Evolutionary conservation across 2,888 invertebrate genomes (phyloP), one percentile per base, ranked within the genome.

Genomic region (Gonocerus acuteangulatus): DNA sequence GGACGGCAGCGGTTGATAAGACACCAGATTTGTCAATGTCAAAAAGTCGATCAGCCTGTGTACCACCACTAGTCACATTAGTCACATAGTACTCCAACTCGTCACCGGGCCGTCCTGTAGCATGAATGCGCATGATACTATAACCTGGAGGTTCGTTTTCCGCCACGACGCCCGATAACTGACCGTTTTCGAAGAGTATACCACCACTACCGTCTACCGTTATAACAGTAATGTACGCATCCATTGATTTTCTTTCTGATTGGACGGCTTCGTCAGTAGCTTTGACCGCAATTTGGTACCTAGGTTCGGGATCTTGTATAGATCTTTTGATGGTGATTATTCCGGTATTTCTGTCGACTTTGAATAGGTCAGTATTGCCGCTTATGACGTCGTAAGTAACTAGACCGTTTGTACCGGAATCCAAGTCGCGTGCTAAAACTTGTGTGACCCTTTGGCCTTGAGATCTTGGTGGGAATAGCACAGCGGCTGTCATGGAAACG

Each of bases 211-310:
- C 70, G 45, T 78, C 77, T 27, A 82, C 82, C 11, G 84, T 81
- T 62, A 93, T 85, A 60, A 94, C 80, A 3, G 89, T 92, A 48
- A 94, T 78, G 72, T 90, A 89, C 1, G 89, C 86, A 73, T 94
- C 92, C 1, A 90, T 87, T 65, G 89, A 89, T 74, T 87, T 85
- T 64, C 92, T 81, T 73, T 92, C 92, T 68, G 86, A 86, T 71
- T 92, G 85, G 1, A 90, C 91, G 0, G 93, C 94, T 73, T 93
- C 93, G 73, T 94, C 94, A 7, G 92, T 91, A 2, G 93, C 94
- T 70, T 90, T 85, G 47, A 94, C 83, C 0, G 88, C 87, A 44
- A 94, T 77, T 70, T 87, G 86, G 77, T 91, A 92, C 57, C 86
- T 81, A 1, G 86, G 82, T 70, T 88, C 88, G 0, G 70, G 67